phyloP scores from a whole-genome alignment of 2,113 vertebrate genomes.

The Pachyramphus minor region DNA sequence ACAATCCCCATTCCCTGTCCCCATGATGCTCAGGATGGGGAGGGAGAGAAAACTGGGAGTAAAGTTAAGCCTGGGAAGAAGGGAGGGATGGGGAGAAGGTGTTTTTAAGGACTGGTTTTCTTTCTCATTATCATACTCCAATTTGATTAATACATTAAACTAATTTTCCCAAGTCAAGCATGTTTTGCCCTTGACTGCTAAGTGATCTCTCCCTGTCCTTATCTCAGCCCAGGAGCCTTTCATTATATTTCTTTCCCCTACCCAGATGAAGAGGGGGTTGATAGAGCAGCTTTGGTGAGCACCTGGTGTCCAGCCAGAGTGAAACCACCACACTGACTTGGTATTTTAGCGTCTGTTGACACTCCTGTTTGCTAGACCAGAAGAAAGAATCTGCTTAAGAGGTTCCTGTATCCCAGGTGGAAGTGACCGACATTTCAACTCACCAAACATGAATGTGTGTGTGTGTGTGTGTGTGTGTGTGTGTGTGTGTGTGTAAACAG shows the following conservation, averaged over 20 bases:
- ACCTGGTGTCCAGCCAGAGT: neutral
- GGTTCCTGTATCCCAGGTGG: neutral
- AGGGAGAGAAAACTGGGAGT: neutral
- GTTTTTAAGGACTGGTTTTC: neutral
- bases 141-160: neutral
- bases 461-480: neutral
- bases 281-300: neutral
- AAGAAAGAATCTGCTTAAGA: neutral
- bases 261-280: neutral
- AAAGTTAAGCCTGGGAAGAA: neutral
- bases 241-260: neutral
- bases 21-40: neutral
- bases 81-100: neutral
- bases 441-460: neutral
- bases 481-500: neutral
- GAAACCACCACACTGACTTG: neutral
- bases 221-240: neutral
- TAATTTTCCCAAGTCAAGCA: neutral
- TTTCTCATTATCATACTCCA: neutral
- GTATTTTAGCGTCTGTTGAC: neutral
- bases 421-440: neutral
- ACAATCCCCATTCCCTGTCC: accelerated
- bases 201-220: neutral
- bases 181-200: neutral
- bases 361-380: neutral